Evolutionary conservation across 2,888 invertebrate genomes (phyloP), one percentile per base, ranked within the genome.

Genomic region (Lepidonotus clava): DNA sequence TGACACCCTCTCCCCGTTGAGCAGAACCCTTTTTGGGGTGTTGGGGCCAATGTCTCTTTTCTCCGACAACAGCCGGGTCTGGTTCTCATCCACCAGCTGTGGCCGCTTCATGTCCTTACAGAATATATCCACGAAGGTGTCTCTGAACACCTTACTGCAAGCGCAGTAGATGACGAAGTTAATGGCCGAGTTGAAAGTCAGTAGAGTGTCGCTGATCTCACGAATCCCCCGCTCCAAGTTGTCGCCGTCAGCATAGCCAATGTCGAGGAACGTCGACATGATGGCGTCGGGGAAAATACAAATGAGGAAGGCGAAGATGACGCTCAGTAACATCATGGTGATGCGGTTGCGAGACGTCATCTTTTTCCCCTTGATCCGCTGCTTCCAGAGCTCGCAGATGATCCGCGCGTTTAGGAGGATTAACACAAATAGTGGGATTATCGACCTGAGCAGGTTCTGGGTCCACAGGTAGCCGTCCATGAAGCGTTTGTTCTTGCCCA

Each of bases 391-490:
- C 41, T 92, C 92, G 77, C 91, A 91, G 56, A 93, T 93, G 61
- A 93, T 93, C 46, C 92, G 89, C 0, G 90, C 91, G 87, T 93
- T 93, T 21, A 93, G 87, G 86, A 91, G 89, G 53, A 93, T 91
- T 8, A 93, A 90, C 24, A 93, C 91, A 24, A 92, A 89, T n/a
- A 93, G 90, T 0, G 93, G 93, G 84, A 93, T 91, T 28, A 93
- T 90, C 5, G 93, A 92, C 1, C 93, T 90, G 32, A 93, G 88
- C 0, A 91, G 90, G 88, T 92, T 93, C 87, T 92, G 92, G 32
- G 92, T 89, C 92, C 93, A 92, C 11, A 91, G 91, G 87, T 93
- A 93, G 0, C 91, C 91, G 11, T 88, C 88, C 91, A 92, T 92
- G 87, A 93, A 92, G 24, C 86, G 86, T 38, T 91, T 87, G 85